These are phyloP conservation scores for Macrosteles quadrilineatus DNA, from an alignment of 1,140 invertebrate species.

Conservation along the genomic window DNA sequence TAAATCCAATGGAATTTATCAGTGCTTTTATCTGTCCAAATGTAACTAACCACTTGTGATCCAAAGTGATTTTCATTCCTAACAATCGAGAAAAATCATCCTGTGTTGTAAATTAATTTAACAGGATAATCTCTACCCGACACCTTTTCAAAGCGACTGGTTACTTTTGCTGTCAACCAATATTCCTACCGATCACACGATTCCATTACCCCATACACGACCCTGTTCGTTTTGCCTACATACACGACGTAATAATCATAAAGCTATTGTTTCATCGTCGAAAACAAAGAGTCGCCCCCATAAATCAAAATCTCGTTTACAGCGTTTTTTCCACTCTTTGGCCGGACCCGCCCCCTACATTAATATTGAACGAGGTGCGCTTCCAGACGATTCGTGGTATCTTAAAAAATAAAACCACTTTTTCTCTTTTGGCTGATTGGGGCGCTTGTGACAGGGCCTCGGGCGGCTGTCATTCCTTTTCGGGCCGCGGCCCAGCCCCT, in stretches of 20 bases:
- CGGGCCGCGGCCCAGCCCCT: background rate
- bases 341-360: conserved; percentile 12
- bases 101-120: too few species aligned
- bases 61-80: too few species aligned
- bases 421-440: conserved; percentile 28
- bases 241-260: conserved; percentile 14
- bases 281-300: conserved; percentile 14
- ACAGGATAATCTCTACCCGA: too few species aligned
- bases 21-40: too few species aligned
- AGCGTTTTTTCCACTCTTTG: conserved; percentile 1
- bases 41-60: too few species aligned
- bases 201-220: too few species aligned
- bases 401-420: conserved; percentile 30
- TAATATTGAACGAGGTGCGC: conserved; percentile 20
- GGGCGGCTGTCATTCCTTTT: conserved; percentile 9
- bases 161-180: too few species aligned
- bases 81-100: too few species aligned
- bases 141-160: too few species aligned
- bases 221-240: too few species aligned
- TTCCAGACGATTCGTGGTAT: conserved; percentile 11
- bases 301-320: conserved; percentile 31
- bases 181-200: too few species aligned
- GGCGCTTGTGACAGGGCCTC: conserved; percentile 13
- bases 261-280: conserved; percentile 6
- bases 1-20: too few species aligned